Conservation (phyloP, 2,888 invertebrate genomes). For the Dione juno region DNA sequence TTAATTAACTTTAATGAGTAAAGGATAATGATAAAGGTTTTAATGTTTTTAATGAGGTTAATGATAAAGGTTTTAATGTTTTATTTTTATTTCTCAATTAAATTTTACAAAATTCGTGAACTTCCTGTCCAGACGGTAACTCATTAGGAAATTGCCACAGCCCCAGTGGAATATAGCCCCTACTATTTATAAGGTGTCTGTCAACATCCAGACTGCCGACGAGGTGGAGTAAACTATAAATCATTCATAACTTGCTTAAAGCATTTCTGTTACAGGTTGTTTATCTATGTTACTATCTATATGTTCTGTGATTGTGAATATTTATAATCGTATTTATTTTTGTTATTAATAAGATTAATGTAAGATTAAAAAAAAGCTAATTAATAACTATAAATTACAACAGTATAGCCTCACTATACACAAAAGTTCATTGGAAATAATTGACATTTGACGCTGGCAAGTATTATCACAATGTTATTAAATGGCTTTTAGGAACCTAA, state of each 20-base stretch:
- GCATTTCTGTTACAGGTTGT: background rate
- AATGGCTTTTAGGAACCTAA: too few species aligned
- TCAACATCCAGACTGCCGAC: slow-evolving; percentile 21
- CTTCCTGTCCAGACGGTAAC: slow-evolving; percentile 25
- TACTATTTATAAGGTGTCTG: slow-evolving; percentile 21
- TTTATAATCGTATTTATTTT: too few species aligned
- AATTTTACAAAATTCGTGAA: slow-evolving; percentile 10
- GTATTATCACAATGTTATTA: too few species aligned
- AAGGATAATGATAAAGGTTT: background rate
- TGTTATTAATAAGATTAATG: too few species aligned
- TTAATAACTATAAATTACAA: too few species aligned
- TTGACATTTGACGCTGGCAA: too few species aligned
- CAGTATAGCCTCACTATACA: too few species aligned
- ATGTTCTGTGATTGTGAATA: background rate
- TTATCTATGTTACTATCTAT: background rate
- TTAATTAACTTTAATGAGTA: slow-evolving; percentile 4
- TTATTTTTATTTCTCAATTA: background rate
- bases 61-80: background rate
- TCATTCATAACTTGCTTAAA: slow-evolving; percentile 19
- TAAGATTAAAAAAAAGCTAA: too few species aligned
- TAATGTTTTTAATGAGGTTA: too few species aligned
- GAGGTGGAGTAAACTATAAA: slow-evolving; percentile 16
- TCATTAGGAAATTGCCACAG: slow-evolving; percentile 23
- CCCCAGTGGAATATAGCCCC: slow-evolving; percentile 14
- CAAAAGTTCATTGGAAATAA: too few species aligned